Percentiles rank a stretch among this genome's conserved stretches.
phyloP scores from a whole-genome alignment of 2,113 vertebrate species.

The Origma solitaria region DNA sequence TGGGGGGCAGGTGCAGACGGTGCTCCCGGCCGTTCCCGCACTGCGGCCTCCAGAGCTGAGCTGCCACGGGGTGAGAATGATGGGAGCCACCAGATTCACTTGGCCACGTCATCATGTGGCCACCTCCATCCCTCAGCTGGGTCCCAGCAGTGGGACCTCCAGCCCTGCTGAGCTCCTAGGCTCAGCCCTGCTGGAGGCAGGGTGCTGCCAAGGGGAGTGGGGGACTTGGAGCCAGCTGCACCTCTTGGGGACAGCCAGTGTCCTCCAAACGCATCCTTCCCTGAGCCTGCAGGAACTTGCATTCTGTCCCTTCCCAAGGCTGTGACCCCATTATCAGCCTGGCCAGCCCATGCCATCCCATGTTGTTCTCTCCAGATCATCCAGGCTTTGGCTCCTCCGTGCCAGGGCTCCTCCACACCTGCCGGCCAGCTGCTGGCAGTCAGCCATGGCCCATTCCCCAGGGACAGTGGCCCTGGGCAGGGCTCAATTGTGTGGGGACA shows the following conservation, averaged over 20 bases:
- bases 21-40: accelerated
- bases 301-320: not conserved
- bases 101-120: not conserved
- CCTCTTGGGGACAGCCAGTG: not conserved
- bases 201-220: not conserved
- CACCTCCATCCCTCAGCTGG: not conserved
- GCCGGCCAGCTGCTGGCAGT: not conserved
- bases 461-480: not conserved
- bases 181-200: not conserved
- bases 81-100: not conserved
- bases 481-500: not conserved
- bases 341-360: not conserved
- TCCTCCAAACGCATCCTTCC: accelerated
- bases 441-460: not conserved
- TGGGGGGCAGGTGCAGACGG: accelerated
- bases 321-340: accelerated
- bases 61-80: accelerated
- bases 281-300: not conserved
- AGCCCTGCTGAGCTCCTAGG: not conserved
- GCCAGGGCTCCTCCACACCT: not conserved
- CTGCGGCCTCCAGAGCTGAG: accelerated
- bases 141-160: not conserved
- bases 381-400: not conserved
- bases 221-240: not conserved
- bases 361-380: not conserved